phyloP scores from a whole-genome alignment of 2,888 invertebrate genomes.

The Cyclophora punctaria region DNA sequence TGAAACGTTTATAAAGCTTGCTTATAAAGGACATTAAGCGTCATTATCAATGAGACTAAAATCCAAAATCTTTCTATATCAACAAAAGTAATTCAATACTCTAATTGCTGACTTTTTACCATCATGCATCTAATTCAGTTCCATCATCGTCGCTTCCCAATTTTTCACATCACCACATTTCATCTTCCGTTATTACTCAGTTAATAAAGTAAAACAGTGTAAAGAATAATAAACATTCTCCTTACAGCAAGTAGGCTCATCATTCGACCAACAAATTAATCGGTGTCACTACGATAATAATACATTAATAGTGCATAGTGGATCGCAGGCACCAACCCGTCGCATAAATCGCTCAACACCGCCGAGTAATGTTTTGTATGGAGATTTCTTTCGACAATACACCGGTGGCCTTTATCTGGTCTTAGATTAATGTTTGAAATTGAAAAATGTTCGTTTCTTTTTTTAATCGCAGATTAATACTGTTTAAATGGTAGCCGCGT shows the following conservation, averaged over 20 bases:
- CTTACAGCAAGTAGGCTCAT: conserved; percentile 59
- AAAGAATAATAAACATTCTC: conserved; percentile 55
- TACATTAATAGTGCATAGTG: conserved; percentile 62
- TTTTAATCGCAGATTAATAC: conserved; percentile 16
- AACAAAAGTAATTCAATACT: too few species aligned
- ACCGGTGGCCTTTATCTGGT: conserved; percentile 67
- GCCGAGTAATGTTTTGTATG: conserved; percentile 72
- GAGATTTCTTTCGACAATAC: conserved; percentile 72
- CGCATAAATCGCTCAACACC: conserved; percentile 72
- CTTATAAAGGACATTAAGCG: too few species aligned
- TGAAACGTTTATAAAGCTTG: too few species aligned
- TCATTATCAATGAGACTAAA: too few species aligned
- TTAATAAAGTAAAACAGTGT: conserved; percentile 51
- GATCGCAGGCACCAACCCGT: conserved; percentile 49
- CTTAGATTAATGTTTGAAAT: conserved; percentile 66
- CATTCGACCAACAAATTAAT: conserved; percentile 73
- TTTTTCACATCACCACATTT: too few species aligned
- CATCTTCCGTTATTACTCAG: conserved; percentile 8
- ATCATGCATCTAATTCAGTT: too few species aligned
- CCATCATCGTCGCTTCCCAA: too few species aligned
- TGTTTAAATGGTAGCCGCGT: too few species aligned
- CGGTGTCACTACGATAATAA: conserved; percentile 74
- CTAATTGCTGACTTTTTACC: too few species aligned
- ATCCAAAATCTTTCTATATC: too few species aligned
- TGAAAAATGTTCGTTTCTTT: conserved; percentile 46